These are phyloP conservation scores for Chauna torquata DNA, from an alignment of 2,113 vertebrate species.

Conservation along the genomic window DNA sequence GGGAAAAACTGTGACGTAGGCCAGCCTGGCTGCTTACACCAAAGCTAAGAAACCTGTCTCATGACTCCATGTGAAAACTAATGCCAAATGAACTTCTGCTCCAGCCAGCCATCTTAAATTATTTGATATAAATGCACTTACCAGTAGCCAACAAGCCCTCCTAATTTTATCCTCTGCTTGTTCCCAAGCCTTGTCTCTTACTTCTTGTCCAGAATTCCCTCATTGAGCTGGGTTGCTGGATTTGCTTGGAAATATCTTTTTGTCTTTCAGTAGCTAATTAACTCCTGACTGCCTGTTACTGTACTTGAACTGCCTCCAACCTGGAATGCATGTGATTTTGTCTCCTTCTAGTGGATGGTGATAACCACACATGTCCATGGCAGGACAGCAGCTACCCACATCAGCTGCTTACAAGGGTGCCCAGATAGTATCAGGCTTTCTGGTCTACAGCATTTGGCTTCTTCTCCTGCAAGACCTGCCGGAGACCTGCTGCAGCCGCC, in stretches of 20 bases:
- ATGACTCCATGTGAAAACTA: background rate
- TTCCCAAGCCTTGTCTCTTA: background rate
- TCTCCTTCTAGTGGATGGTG: background rate
- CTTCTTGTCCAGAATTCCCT: background rate
- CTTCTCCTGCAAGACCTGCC: background rate
- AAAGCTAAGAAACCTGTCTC: background rate
- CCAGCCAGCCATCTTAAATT: background rate
- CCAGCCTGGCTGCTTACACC: background rate
- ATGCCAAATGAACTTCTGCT: background rate
- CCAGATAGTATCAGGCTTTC: background rate
- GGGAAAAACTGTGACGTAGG: background rate
- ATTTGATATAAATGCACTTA: background rate
- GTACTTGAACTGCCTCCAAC: background rate
- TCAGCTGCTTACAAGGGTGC: background rate
- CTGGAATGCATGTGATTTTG: background rate
- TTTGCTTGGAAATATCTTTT: background rate
- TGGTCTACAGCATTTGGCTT: background rate
- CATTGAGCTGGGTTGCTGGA: background rate
- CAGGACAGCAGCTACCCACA: background rate
- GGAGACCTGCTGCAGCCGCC: background rate
- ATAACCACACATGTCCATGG: background rate
- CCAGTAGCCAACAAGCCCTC: background rate
- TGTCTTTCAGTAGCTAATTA: background rate
- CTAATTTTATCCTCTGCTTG: background rate
- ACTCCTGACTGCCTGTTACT: background rate